Evolutionary conservation across 2,113 vertebrate genomes (phyloP), one percentile per base, ranked within the genome.

Genomic region (Pluvialis apricaria): DNA sequence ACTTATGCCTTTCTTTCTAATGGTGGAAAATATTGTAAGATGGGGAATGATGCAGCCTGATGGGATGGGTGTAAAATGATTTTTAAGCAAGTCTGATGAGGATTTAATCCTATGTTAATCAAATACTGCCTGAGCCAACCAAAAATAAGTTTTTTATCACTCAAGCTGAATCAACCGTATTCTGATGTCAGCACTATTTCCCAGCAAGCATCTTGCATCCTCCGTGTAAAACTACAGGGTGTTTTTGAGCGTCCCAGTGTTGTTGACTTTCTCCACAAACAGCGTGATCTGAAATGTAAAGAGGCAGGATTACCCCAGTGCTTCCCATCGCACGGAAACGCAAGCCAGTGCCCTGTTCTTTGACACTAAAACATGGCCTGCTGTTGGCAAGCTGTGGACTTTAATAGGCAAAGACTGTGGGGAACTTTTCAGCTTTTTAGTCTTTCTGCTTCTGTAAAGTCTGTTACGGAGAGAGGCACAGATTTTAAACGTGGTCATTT

Each of bases 401-500:
- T 95, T 85, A 94, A 77, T 84, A 97, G 86, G n/a, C 69, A 88
- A 75, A 94, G 72, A 66, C 45, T 3, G 0, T 86, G 91, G 86
- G 86, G 91, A 96, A 70, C 85, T 92, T 82, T 57, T 34, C 81
- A 64, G 61, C 85, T 88, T 94, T 95, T 90, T 92, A 32, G 75
- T 65, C 49, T 86, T 84, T 68, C 80, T 77, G 57, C 40, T 65
- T 82, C 89, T 94, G 49, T 80, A 25, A 86, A 84, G 60, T 77
- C 75, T 83, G 76, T 80, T 92, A 52, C 1, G 0, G 18, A 28
- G 88, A 70, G 54, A 90, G 61, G 60, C 87, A 22, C 28, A 5
- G 52, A 71, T 93, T 86, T 89, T 58, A 91, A 97, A 90, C 2
- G 7, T 91, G 96, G 95, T 93, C 89, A 88, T 96, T 97, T 97